A percentile compares a stretch with the other conserved stretches of the same genome.
Conservation (phyloP, 1,140 invertebrate species). For the Acromyrmex charruanus region DNA sequence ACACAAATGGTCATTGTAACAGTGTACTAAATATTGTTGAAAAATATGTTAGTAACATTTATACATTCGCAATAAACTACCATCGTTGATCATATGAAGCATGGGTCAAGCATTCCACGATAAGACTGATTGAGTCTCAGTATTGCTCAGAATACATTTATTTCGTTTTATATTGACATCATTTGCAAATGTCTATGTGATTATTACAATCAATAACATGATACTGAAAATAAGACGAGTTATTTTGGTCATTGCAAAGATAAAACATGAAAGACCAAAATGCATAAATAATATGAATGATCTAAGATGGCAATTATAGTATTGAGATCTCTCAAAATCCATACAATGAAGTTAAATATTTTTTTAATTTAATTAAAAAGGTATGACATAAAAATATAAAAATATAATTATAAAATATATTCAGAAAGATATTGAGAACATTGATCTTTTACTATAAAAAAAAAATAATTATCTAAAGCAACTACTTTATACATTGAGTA, state of each 20-base stretch:
- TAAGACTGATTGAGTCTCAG: constrained; percentile 51
- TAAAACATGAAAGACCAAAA: neutral
- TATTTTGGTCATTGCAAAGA: neutral
- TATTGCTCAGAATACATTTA: constrained; percentile 29
- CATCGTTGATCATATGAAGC: neutral
- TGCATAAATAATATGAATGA: neutral
- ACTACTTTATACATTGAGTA: too few relatives aligned
- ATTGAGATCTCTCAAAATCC: neutral
- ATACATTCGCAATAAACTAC: constrained; percentile 18
- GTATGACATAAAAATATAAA: neutral
- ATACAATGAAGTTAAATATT: neutral
- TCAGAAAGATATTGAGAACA: too few relatives aligned
- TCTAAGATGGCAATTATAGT: neutral
- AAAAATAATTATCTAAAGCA: too few relatives aligned
- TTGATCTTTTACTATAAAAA: too few relatives aligned
- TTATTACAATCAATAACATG: neutral
- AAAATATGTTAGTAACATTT: constrained; percentile 58
- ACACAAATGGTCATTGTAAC: constrained; percentile 1
- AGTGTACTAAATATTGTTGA: constrained; percentile 42
- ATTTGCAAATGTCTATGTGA: neutral
- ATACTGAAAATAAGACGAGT: neutral
- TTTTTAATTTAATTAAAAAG: neutral
- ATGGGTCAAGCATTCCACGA: constrained; percentile 65
- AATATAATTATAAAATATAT: too few relatives aligned
- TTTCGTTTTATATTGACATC: constrained; percentile 24